Percentiles rank a stretch among this genome's conserved stretches.
phyloP scores from a whole-genome alignment of 2,888 invertebrate genomes.

The Geotrupes spiniger region DNA sequence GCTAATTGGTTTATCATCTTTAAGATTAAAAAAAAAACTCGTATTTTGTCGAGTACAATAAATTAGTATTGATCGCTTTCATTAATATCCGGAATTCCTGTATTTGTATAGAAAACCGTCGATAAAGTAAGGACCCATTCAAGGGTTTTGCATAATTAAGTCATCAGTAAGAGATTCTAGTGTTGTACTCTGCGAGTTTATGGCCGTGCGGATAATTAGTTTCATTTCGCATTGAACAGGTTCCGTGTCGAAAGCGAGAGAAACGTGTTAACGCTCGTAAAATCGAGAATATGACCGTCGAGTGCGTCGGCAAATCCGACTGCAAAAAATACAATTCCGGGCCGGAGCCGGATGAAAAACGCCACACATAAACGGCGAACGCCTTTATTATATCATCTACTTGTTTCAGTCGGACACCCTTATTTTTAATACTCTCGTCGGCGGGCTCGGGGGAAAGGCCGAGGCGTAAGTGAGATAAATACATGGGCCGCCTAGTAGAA shows the following conservation, averaged over 20 bases:
- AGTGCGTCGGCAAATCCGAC: constrained; percentile 25
- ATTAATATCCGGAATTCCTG: too few species aligned
- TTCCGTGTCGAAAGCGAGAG: constrained; percentile 25
- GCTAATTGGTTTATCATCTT: too few species aligned
- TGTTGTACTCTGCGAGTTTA: constrained; percentile 19
- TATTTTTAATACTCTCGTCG: constrained; percentile 38
- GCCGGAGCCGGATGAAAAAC: constrained; percentile 24
- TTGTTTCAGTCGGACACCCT: constrained; percentile 32
- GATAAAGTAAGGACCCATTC: too few species aligned
- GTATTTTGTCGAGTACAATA: too few species aligned
- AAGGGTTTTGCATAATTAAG: too few species aligned
- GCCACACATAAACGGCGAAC: constrained; percentile 33
- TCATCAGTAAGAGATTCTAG: too few species aligned
- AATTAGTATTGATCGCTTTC: too few species aligned
- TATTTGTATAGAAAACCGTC: too few species aligned
- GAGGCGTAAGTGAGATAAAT: constrained; percentile 48
- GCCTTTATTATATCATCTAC: constrained; percentile 36
- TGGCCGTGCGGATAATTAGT: constrained; percentile 37
- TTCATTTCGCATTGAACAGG: constrained; percentile 41
- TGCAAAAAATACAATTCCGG: constrained; percentile 26
- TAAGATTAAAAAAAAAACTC: too few species aligned
- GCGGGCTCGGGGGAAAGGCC: constrained; percentile 27
- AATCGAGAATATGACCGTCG: constrained; percentile 25
- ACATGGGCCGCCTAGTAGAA: constrained; percentile 42
- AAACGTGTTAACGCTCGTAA: constrained; percentile 26